Conservation (phyloP, 1,140 invertebrate species). For the Drosophila funebris region DNA sequence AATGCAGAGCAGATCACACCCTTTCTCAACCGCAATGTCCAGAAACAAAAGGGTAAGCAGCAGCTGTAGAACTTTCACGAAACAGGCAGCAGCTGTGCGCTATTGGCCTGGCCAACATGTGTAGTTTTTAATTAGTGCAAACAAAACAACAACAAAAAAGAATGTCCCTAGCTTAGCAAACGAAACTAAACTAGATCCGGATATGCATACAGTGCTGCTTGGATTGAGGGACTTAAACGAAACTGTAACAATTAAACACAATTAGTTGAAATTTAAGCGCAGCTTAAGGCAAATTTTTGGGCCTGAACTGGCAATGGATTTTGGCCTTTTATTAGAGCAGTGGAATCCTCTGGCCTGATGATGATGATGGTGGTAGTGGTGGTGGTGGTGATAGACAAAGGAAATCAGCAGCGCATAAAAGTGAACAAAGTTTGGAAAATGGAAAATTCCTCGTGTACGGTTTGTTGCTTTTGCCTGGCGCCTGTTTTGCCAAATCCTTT, state of each 20-base stretch:
- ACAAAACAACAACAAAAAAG: slow-evolving; percentile 62
- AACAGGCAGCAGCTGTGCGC: not conserved
- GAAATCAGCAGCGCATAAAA: slow-evolving; percentile 12
- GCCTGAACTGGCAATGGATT: slow-evolving; percentile 32
- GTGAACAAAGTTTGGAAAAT: slow-evolving; percentile 29
- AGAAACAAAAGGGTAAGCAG: slow-evolving; percentile 23
- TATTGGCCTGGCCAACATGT: not conserved
- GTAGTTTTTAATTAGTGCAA: slow-evolving; percentile 74
- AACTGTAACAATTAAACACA: slow-evolving; percentile 80
- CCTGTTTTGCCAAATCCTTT: slow-evolving; percentile 56
- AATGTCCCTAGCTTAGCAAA: slow-evolving; percentile 47
- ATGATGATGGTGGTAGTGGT: too few relatives aligned
- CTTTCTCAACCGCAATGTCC: slow-evolving; percentile 51
- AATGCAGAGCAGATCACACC: slow-evolving; percentile 57
- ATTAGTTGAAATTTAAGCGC: slow-evolving; percentile 81
- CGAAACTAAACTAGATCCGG: not conserved
- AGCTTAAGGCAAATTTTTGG: slow-evolving; percentile 73
- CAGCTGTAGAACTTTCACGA: not conserved
- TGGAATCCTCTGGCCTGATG: slow-evolving; percentile 4
- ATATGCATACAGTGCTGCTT: not conserved
- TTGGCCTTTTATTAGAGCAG: slow-evolving; percentile 72
- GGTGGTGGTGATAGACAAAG: slow-evolving; percentile 23
- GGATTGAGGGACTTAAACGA: slow-evolving; percentile 46
- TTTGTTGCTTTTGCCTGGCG: slow-evolving; percentile 50
- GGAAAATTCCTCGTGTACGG: not conserved